Percentiles rank a stretch among this genome's conserved stretches.
These are phyloP conservation scores for Ameiurus melas DNA, from an alignment of 2,113 vertebrate species.

Conservation along the genomic window DNA sequence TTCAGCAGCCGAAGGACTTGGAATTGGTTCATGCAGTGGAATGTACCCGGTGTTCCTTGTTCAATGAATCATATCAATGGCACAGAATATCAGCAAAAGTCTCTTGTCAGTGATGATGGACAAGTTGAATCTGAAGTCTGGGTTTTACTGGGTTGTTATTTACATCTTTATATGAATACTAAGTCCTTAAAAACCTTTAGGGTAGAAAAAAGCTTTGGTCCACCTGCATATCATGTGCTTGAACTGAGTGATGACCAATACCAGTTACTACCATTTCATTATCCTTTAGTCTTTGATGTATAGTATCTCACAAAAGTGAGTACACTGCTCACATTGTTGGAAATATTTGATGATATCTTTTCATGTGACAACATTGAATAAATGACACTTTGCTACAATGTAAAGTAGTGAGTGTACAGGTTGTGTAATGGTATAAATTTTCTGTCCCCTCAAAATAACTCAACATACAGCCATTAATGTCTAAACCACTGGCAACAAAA, in stretches of 20 bases:
- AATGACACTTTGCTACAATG: no score
- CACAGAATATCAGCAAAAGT: slow-evolving; percentile 12
- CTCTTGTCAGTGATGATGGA: background rate
- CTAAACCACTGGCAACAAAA: no score
- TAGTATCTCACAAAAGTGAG: no score
- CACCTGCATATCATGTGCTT: background rate
- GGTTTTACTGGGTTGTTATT: background rate
- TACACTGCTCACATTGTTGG: no score
- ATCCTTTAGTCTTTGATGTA: background rate
- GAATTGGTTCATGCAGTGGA: slow-evolving; percentile 2
- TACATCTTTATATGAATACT: background rate
- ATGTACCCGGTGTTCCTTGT: background rate
- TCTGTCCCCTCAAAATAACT: no score
- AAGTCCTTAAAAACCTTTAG: background rate
- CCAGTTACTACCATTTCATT: background rate
- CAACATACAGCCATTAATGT: no score
- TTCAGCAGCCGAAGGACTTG: slow-evolving; percentile 26
- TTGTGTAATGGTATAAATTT: no score
- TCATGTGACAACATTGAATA: no score
- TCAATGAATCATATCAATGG: slow-evolving; percentile 1
- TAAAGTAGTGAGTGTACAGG: no score
- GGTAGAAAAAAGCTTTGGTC: background rate
- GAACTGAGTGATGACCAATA: background rate
- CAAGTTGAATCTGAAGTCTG: background rate
- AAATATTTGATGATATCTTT: no score